Percentiles rank a stretch among this genome's conserved stretches.
Conservation (phyloP, 2,888 invertebrate species). For the Schizaphis graminum region DNA sequence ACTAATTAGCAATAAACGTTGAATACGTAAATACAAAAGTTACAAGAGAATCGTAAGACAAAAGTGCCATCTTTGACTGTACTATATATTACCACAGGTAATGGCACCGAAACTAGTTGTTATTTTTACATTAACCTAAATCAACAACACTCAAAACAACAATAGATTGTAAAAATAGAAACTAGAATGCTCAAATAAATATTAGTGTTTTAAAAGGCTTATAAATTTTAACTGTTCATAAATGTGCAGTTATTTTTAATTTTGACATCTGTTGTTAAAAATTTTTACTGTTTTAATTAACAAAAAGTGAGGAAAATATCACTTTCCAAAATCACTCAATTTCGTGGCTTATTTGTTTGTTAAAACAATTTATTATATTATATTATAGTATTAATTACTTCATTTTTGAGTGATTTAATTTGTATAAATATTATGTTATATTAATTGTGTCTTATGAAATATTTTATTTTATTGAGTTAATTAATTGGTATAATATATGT, state of each 20-base stretch:
- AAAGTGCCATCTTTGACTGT: neutral
- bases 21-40: slow-evolving; percentile 14
- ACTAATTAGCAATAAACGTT: neutral
- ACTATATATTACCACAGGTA: neutral
- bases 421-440: too few relatives aligned
- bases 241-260: neutral
- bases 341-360: neutral
- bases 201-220: neutral
- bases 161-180: slow-evolving; percentile 27
- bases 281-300: neutral
- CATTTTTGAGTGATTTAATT: neutral
- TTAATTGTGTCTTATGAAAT: too few relatives aligned
- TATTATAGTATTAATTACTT: neutral
- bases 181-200: neutral
- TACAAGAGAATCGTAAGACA: neutral
- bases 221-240: neutral
- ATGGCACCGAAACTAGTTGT: slow-evolving; percentile 24
- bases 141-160: neutral
- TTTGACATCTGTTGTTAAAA: neutral
- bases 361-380: neutral
- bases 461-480: neutral
- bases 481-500: too few relatives aligned
- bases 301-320: neutral
- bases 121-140: slow-evolving; percentile 37
- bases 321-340: neutral